Base-by-base conservation (phyloP, 2,113 vertebrate species). In the Paratilapia polleni region DNA sequence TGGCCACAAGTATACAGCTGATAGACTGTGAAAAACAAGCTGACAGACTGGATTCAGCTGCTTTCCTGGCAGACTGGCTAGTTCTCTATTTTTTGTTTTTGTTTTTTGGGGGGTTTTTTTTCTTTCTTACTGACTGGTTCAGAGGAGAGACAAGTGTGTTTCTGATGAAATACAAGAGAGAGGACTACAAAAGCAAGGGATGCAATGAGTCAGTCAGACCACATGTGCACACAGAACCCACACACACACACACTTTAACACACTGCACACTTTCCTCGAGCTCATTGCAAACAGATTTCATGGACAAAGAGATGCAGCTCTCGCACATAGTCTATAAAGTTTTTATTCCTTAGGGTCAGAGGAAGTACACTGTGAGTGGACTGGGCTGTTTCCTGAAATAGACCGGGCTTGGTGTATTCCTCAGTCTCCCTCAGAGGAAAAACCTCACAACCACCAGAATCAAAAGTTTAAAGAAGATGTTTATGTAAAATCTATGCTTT, bases 401-500 rank as follows among this genome's bases (percentile, higher is more conserved):
- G 77, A 76, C 34, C 41, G 6, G 76, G 76, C 70, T 81, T 12
- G 1, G 24, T 85, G 78, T 83, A 19, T 80, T 80, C 54, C 34
- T 75, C 56, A 26, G 2, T 87, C 41, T 56, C 76, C 61, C 81
- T 85, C 74, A 64, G 77, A 74, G 77, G 81, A 82, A 87, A 49
- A 59, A 70, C 66, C 62, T 87, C 86, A 88, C 78, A 75, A 56
- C 84, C 79, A 88, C 86, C 85, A 77, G 89, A 91, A 85, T 91
- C 83, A 87, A 49, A 91, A 6, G 31, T 87, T 87, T 26, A 82
- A 82, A 60, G 81, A 80, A 84, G 85, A 87, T 86, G 86, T 93
- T 91, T 93, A 85, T 95, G 91, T 93, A 87, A 88, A 90, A 88
- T 83, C 43, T 88, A 70, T 84, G 78, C 80, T 85, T 88, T 86